Conservation (phyloP, 2,797 vertebrate genomes). For the Brachyalestes nurse region DNA sequence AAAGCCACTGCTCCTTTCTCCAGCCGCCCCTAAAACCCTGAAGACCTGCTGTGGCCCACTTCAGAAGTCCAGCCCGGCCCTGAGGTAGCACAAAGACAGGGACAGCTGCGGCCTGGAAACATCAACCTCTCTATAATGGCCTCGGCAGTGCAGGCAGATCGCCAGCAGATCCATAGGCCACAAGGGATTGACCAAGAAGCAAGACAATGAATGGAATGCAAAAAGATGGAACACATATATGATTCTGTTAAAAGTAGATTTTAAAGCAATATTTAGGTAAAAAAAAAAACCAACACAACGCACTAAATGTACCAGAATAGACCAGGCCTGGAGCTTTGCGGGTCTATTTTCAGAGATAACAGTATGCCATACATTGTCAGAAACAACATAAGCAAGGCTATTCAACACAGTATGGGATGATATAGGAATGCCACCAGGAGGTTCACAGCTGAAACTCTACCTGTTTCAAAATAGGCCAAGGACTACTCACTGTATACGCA, state of each 20-base stretch:
- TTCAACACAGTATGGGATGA: no score
- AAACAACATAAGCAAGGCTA: no score
- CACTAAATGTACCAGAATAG: no score
- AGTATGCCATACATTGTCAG: no score
- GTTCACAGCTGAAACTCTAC: no score
- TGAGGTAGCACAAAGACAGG: slow-evolving; percentile 13
- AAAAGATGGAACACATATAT: neutral
- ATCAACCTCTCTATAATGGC: slow-evolving; percentile 19
- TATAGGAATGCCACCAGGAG: no score
- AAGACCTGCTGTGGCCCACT: slow-evolving; percentile 32
- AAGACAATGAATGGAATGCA: neutral
- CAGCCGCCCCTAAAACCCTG: slow-evolving; percentile 34
- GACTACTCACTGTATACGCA: no score
- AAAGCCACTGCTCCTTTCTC: slow-evolving; percentile 44
- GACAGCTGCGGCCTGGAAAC: slow-evolving; percentile 1
- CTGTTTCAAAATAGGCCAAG: no score
- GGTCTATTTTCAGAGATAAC: no score
- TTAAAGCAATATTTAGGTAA: no score
- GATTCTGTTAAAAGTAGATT: neutral
- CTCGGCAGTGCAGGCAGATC: slow-evolving; percentile 1
- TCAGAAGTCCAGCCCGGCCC: slow-evolving; percentile 15
- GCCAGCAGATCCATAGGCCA: slow-evolving; percentile 12
- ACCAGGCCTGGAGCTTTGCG: no score
- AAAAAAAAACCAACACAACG: no score
- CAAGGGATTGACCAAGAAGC: neutral